A percentile compares a stretch with the other conserved stretches of the same genome.
phyloP scores from a whole-genome alignment of 2,888 invertebrate genomes.

The Phlogophora meticulosa region DNA sequence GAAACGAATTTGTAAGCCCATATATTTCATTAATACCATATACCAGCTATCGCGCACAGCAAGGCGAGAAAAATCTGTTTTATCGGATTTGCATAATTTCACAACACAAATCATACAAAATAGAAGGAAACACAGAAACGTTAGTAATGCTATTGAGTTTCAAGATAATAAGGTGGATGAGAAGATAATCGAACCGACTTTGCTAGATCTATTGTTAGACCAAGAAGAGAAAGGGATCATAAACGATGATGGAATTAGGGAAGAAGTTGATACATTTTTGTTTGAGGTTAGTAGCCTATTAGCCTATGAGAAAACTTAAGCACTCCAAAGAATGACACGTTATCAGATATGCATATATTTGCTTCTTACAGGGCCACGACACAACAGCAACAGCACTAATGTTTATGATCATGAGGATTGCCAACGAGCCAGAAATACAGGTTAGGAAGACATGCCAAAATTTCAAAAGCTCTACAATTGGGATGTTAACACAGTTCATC shows the following conservation, averaged over 20 bases:
- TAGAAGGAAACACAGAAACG: constrained; percentile 6
- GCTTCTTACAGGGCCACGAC: constrained; percentile 79
- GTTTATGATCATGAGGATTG: constrained; percentile 76
- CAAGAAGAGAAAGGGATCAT: constrained; percentile 88
- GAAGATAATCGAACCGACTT: constrained; percentile 77
- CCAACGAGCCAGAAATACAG: constrained; percentile 78
- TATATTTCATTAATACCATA: neutral
- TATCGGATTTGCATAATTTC: constrained; percentile 1
- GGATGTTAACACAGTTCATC: too few species aligned
- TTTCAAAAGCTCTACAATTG: too few species aligned
- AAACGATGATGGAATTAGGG: constrained; percentile 90
- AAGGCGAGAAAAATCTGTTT: neutral
- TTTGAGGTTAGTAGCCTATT: constrained; percentile 89
- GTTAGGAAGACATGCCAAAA: constrained; percentile 49
- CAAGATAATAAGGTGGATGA: constrained; percentile 32
- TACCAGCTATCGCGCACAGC: neutral
- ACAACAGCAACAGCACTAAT: constrained; percentile 76
- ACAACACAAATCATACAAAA: constrained; percentile 15
- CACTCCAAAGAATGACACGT: neutral
- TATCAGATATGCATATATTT: neutral
- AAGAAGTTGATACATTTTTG: constrained; percentile 93
- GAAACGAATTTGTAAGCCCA: neutral
- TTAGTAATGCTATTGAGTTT: neutral
- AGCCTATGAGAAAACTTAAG: too few species aligned
- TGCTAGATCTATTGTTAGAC: constrained; percentile 91